Base-by-base conservation (phyloP, 1,140 invertebrate genomes). In the Tyrophagus putrescentiae region DNA sequence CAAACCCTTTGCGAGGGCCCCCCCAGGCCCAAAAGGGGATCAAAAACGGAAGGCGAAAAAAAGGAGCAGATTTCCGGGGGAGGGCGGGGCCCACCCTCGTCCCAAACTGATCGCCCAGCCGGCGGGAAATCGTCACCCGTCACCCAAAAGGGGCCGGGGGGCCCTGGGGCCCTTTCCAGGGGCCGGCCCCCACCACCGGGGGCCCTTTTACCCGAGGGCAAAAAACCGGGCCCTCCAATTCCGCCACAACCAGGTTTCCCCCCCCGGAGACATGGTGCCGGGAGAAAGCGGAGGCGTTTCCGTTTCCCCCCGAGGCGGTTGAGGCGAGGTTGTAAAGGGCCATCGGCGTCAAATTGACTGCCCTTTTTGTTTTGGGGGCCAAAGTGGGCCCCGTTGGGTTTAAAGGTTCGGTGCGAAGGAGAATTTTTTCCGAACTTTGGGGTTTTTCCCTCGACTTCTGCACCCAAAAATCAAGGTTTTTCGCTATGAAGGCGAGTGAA, bases 121-220 rank as follows among this genome's bases (percentile, higher is more conserved):
- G 62, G 67, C 11, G 64, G 61, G 32, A n/a, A 60, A 61, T 2
- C 62, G 66, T 62, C 16, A 27, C n/a, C 25, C 21, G n/a, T 29
- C 63, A 31, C 2, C 63, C 67, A 70, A 69, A 81, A 75, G 83
- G 88, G 70, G 90, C 87, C 1, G 85, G 84, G 50, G 89, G 70
- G 62, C 82, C n/a, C n/a, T n/a, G n/a, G n/a, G n/a, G 78, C 16
- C 85, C 84, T 68, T 88, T 84, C 32, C 84, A 71, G 33, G 87
- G 78, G 44, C 84, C 84, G 21, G 86, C 85, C 62, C 85, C 64
- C 67, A 87, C n/a, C n/a, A 78, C 42, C 85, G 83, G 60, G 87
- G 87, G 61, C 82, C 71, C 84, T 90, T 88, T 69, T 86, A 87
- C 41, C 87, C 67, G 1, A 84, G 79, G 69, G 87, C 84, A 7